phyloP scores from a whole-genome alignment of 2,113 vertebrate genomes.

The Saguinus midas region DNA sequence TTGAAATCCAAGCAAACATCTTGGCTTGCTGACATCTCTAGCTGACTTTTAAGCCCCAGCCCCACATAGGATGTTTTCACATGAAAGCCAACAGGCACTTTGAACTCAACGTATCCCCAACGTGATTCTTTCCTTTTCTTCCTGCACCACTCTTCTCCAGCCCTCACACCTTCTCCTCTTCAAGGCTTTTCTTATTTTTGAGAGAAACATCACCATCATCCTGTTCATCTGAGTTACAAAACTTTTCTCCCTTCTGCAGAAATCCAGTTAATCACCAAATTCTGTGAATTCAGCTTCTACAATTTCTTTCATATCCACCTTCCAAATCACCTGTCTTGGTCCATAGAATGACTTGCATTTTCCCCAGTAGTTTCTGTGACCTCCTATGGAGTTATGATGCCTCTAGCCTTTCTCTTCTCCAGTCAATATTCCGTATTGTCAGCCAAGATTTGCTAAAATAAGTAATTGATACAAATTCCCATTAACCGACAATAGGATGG shows the following conservation, averaged over 20 bases:
- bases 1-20: not conserved
- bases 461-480: not conserved
- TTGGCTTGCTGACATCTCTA: not conserved
- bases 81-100: not conserved
- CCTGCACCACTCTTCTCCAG: not conserved
- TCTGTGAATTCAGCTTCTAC: not conserved
- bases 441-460: not conserved
- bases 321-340: not conserved
- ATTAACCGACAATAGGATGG: not conserved
- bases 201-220: not conserved
- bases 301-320: not conserved
- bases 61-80: not conserved
- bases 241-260: not conserved
- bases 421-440: not conserved
- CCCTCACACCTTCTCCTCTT: not conserved
- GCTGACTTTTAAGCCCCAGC: not conserved
- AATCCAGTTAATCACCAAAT: not conserved
- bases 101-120: not conserved
- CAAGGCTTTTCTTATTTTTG: not conserved
- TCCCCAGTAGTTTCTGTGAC: too few species aligned
- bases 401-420: not conserved
- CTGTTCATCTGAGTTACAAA: not conserved
- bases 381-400: not conserved
- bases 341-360: not conserved
- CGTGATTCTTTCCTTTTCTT: not conserved